These are phyloP conservation scores for Hafferia zeledoni DNA, from an alignment of 2,797 vertebrate species.

Conservation along the genomic window DNA sequence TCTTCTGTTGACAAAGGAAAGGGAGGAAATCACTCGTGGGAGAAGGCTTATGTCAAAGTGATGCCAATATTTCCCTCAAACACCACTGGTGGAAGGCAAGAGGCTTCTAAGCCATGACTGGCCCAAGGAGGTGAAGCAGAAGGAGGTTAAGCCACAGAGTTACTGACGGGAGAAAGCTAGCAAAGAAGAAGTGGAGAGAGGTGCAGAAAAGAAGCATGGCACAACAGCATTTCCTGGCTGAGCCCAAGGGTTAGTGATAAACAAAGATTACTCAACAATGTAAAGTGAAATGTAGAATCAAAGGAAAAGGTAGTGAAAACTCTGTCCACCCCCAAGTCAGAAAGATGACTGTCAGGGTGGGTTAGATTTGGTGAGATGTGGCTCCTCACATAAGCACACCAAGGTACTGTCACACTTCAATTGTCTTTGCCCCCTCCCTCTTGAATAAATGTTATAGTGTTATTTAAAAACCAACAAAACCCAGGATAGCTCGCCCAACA, in stretches of 20 bases:
- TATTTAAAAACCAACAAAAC: neutral
- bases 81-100: constrained; percentile 75
- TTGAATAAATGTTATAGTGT: neutral
- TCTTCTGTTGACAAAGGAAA: constrained; percentile 95
- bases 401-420: neutral
- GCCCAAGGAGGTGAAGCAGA: constrained; percentile 80
- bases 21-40: constrained; percentile 87
- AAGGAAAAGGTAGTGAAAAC: constrained; percentile 7
- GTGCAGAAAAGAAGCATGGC: constrained; percentile 69
- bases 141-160: constrained; percentile 79
- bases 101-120: constrained; percentile 75
- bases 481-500: neutral
- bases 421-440: neutral
- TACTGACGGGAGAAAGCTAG: constrained; percentile 78
- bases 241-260: constrained; percentile 55
- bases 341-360: neutral
- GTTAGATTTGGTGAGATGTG: constrained; percentile 18
- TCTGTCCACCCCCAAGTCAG: neutral
- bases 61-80: constrained; percentile 79
- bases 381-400: neutral
- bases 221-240: constrained; percentile 57
- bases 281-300: constrained; percentile 21
- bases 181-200: constrained; percentile 73
- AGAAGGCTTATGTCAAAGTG: constrained; percentile 80
- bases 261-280: constrained; percentile 17